Percentiles rank a stretch among this genome's conserved stretches.
Evolutionary conservation across 2,888 invertebrate species (phyloP).

Genomic region (Vesta saturnalis): DNA sequence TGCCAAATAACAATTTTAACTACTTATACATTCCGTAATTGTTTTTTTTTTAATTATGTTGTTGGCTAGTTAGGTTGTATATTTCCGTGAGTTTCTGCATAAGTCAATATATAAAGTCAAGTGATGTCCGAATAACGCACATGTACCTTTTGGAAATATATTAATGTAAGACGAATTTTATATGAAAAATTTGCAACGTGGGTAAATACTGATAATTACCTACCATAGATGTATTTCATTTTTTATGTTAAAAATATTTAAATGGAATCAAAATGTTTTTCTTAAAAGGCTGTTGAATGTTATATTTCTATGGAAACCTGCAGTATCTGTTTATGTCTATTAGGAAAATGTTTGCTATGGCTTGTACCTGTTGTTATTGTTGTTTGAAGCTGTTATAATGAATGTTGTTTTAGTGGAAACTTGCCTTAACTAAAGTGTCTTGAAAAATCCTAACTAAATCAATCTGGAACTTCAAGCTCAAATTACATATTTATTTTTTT

Average conservation of each 20-base stretch:
- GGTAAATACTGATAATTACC: background rate
- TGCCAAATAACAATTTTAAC: constrained; percentile 65
- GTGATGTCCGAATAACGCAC: constrained; percentile 35
- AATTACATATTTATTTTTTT: constrained; percentile 18
- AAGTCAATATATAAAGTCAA: constrained; percentile 52
- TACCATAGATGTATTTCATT: background rate
- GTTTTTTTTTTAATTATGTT: constrained; percentile 50
- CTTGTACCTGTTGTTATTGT: constrained; percentile 40
- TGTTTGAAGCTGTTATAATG: constrained; percentile 38
- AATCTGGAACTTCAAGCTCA: constrained; percentile 25
- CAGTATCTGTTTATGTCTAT: constrained; percentile 17
- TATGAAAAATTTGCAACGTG: constrained; percentile 15
- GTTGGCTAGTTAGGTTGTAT: constrained; percentile 50
- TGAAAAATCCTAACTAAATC: constrained; percentile 36
- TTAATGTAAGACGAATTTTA: background rate
- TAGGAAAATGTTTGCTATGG: constrained; percentile 33
- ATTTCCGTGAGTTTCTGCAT: constrained; percentile 44
- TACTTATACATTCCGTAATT: constrained; percentile 63
- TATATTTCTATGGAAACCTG: background rate
- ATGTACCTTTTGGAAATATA: constrained; percentile 10
- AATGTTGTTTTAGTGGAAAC: constrained; percentile 40
- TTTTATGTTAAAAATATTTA: constrained; percentile 11
- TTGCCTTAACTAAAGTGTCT: constrained; percentile 50
- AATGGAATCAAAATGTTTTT: constrained; percentile 10
- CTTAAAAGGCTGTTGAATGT: background rate